phyloP scores from a whole-genome alignment of 2,888 invertebrate genomes.

The Stenoptilia bipunctidactyla region DNA sequence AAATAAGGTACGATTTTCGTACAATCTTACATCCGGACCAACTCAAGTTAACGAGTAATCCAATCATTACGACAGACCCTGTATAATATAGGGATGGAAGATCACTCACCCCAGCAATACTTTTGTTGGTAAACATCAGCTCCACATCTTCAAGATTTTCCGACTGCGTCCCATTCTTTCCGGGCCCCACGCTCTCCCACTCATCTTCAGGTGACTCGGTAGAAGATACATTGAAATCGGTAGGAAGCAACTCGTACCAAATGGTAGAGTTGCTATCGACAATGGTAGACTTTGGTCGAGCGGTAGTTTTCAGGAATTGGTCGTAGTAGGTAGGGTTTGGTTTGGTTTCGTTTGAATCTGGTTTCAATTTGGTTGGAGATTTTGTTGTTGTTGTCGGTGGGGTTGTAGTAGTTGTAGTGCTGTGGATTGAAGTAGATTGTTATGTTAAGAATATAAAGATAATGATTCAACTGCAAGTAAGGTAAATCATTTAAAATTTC shows the following conservation, averaged over 20 bases:
- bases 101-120: constrained; percentile 35
- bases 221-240: constrained; percentile 35
- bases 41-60: too few species aligned
- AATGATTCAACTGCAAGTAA: too few species aligned
- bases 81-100: too few species aligned
- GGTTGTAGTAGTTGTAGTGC: constrained; percentile 26
- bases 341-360: constrained; percentile 32
- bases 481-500: too few species aligned
- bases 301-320: constrained; percentile 60
- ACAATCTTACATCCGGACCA: too few species aligned
- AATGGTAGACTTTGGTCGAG: constrained; percentile 27
- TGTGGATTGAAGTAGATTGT: constrained; percentile 19
- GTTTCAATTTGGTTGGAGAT: constrained; percentile 15
- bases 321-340: constrained; percentile 53
- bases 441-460: neutral
- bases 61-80: too few species aligned
- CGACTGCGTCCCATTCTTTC: constrained; percentile 32
- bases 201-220: constrained; percentile 42
- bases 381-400: constrained; percentile 22
- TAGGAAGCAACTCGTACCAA: constrained; percentile 51
- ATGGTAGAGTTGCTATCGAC: constrained; percentile 35
- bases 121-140: constrained; percentile 45
- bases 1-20: too few species aligned
- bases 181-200: constrained; percentile 50
- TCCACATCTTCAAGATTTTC: constrained; percentile 60